These are phyloP conservation scores for Orchesella flavescens DNA, from an alignment of 2,888 invertebrate genomes.

Conservation along the genomic window DNA sequence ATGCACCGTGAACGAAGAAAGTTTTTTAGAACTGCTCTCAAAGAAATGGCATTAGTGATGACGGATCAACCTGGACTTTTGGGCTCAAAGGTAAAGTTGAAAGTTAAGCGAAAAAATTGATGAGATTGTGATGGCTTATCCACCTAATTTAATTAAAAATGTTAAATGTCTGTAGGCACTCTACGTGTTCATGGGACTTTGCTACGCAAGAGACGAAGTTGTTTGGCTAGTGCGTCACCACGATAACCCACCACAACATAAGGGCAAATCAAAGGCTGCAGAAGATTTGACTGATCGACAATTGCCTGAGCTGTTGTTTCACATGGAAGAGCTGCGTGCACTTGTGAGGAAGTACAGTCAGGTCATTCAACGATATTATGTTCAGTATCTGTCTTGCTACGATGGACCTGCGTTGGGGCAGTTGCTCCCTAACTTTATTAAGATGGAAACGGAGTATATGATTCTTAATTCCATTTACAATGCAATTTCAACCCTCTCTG, in stretches of 20 bases:
- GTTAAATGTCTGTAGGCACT: slow-evolving; percentile 80
- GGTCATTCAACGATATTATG: slow-evolving; percentile 97
- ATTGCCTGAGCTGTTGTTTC: slow-evolving; percentile 95
- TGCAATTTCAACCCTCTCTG: slow-evolving; percentile 87
- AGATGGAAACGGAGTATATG: slow-evolving; percentile 94
- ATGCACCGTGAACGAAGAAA: slow-evolving; percentile 96
- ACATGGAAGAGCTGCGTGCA: slow-evolving; percentile 95
- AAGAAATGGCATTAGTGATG: slow-evolving; percentile 94
- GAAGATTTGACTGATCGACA: slow-evolving; percentile 96
- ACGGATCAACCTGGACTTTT: slow-evolving; percentile 98
- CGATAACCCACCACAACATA: slow-evolving; percentile 88
- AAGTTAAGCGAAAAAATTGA: background rate
- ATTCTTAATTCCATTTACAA: slow-evolving; percentile 94
- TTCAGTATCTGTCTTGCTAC: slow-evolving; percentile 96
- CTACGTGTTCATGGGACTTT: slow-evolving; percentile 95
- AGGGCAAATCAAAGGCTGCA: slow-evolving; percentile 88
- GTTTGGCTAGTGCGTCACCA: slow-evolving; percentile 96
- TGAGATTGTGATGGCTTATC: too few species aligned
- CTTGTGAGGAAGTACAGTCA: slow-evolving; percentile 96
- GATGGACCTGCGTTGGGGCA: slow-evolving; percentile 93
- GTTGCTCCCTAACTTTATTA: slow-evolving; percentile 86
- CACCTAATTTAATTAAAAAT: background rate
- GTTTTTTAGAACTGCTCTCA: slow-evolving; percentile 94
- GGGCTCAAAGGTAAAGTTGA: slow-evolving; percentile 85
- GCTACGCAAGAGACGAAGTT: slow-evolving; percentile 97